Evolutionary conservation across 1,140 invertebrate species (phyloP), one percentile per base, ranked within the genome.

Genomic region (Akabosia matsudoensis): DNA sequence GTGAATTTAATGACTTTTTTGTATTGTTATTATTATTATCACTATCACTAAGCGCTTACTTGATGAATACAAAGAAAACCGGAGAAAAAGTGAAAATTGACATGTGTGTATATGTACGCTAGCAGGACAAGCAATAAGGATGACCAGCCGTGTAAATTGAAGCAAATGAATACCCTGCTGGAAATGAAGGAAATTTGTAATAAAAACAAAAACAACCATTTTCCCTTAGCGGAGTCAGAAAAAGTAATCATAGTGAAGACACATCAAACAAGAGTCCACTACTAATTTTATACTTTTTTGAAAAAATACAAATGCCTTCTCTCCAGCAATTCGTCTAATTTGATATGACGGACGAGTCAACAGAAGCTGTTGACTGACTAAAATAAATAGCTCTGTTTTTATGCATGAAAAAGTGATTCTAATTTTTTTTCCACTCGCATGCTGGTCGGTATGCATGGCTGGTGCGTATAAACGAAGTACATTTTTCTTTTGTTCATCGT

Each of bases 1-100:
- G 54, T 61, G 54, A 61, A 61, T 61, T 61, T 61, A 61, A 61
- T 61, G 24, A 61, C 14, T 61, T 61, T 24, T 61, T 24, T 3
- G 7, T 7, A 10, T 56, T 56, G n/a, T 56, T 56, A 56, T 56
- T 56, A 56, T 24, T 4, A 56, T 56, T 56, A 56, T 7, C 37
- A n/a, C 18, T 45, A 10, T 45, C 18, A 10, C 37, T 45, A 45
- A 45, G 37, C 37, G 7, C 18, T 45, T 45, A 7, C 37, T 45
- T 45, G 7, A 7, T 45, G 7, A 45, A 18, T 10, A 45, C 7
- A 45, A 22, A 24, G 54, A 56, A 22, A 56, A n/a, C 4, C 14
- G 54, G 54, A 56, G 3, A 22, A 56, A n/a, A 56, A 45, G 18
- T 45, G 37, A 45, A 45, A 18, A 10, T 45, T 45, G 37, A 18